Base-by-base conservation (phyloP, 2,113 vertebrate species). In the Oryzias woworae region DNA sequence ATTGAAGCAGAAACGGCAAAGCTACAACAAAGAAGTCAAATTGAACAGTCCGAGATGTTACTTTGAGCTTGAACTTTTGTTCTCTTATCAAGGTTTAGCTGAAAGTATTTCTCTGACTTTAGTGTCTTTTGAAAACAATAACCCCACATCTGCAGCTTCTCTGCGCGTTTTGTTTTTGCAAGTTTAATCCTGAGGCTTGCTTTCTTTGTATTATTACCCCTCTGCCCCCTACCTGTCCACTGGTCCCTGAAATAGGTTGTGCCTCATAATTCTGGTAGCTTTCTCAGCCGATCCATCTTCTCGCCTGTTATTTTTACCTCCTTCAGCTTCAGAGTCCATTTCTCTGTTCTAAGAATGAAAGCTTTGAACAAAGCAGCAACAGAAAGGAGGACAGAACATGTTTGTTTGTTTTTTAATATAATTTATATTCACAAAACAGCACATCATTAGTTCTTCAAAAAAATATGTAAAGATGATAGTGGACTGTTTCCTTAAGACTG, bases 121-220 rank as follows among this genome's bases (percentile, higher is more conserved):
- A 2, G 4, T 28, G 43, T 16, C 22, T 26, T 14, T 8, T 41
- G 20, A 20, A 55, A 41, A 43, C 23, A 22, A 56, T 2, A 56
- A 5, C 22, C 23, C 41, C 15, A 7, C 20, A 44, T 57, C 13
- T 20, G 44, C 43, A 18, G 42, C 20, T 36, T 47, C 61, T 24
- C 51, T 53, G 28, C 17, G 13, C 24, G 3, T 45, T 55, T 26
- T 59, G 56, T 47, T 12, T 60, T n/a, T 60, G 42, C 51, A 28
- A 49, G 43, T 56, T 55, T 70, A 62, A 55, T 62, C 36, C 58
- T 56, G 8, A 42, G 22, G 20, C 18, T 43, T 22, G 17, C 50
- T 16, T 57, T 15, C 46, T 31, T 62, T 51, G 51, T 43, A 42
- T 53, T 42, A 59, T 45, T 45, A 42, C 22, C 48, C 49, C 42